phyloP scores from a whole-genome alignment of 2,888 invertebrate species.

The Acrobasis repandana region DNA sequence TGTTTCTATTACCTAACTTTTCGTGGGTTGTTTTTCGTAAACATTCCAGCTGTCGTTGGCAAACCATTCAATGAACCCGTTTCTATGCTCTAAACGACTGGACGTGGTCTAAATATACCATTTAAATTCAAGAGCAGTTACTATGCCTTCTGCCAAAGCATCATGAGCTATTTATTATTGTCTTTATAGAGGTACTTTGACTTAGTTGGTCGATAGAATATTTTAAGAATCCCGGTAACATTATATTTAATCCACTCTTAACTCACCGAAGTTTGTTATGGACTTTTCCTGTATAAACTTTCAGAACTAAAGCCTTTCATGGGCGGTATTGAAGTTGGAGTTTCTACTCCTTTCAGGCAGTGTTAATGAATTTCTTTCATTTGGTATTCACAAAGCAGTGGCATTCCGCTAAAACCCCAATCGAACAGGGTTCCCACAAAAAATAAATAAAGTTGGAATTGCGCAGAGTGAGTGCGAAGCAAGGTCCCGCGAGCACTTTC shows the following conservation, averaged over 20 bases:
- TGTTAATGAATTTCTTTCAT: conserved; percentile 73
- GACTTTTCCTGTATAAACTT: conserved; percentile 36
- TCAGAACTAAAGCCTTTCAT: conserved; percentile 37
- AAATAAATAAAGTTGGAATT: conserved; percentile 70
- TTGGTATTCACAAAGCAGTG: conserved; percentile 68
- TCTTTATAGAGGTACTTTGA: conserved; percentile 59
- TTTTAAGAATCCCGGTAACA: conserved; percentile 28
- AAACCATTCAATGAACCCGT: conserved; percentile 73
- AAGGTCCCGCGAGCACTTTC: conserved; percentile 74
- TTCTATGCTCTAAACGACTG: conserved; percentile 73
- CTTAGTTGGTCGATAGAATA: conserved; percentile 44
- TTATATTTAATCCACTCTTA: conserved; percentile 27
- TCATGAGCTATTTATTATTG: conserved; percentile 67
- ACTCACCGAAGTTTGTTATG: conserved; percentile 31
- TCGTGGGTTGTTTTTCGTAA: conserved; percentile 66
- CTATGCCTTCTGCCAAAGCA: conserved; percentile 58
- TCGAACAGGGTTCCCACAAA: conserved; percentile 58
- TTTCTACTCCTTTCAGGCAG: conserved; percentile 49
- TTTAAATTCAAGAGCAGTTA: conserved; percentile 76
- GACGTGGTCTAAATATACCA: conserved; percentile 72
- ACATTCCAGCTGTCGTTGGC: conserved; percentile 68
- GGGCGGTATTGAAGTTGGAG: conserved; percentile 49
- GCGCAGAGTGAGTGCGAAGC: conserved; percentile 67
- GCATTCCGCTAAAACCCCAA: conserved; percentile 58
- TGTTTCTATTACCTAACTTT: conserved; percentile 68